These are phyloP conservation scores for Psittacus erithacus DNA, from an alignment of 2,113 vertebrate species.

Conservation along the genomic window DNA sequence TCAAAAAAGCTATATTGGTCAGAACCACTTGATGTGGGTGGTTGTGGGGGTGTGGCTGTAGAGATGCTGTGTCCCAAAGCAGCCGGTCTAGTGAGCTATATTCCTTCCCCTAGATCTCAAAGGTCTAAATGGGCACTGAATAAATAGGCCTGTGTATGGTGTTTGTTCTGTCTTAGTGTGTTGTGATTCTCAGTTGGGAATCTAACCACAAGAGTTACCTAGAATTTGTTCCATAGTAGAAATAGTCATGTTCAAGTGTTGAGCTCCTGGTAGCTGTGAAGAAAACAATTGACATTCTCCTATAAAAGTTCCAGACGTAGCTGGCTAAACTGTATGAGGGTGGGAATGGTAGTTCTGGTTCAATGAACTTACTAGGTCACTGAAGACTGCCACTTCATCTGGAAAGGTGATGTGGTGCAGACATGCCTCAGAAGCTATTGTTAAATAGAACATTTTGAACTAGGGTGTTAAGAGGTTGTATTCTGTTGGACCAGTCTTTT, in stretches of 20 bases:
- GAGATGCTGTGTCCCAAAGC: background rate
- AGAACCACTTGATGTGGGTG: background rate
- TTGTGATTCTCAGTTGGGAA: background rate
- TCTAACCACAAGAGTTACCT: background rate
- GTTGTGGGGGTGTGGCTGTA: accelerated
- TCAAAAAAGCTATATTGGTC: background rate
- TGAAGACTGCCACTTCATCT: background rate
- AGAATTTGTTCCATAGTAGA: background rate
- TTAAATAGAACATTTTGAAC: background rate
- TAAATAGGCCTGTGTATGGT: background rate
- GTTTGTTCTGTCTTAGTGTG: background rate
- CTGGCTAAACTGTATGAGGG: background rate
- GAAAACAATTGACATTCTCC: background rate
- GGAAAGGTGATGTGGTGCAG: background rate
- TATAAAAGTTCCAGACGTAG: background rate
- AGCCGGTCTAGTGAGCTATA: accelerated
- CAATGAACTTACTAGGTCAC: background rate
- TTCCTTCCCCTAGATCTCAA: background rate
- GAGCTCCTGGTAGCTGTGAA: background rate
- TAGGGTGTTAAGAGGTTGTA: background rate
- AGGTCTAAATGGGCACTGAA: background rate
- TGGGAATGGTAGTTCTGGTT: background rate
- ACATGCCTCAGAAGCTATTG: background rate
- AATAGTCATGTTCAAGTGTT: background rate
- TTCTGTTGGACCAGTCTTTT: background rate